Evolutionary conservation across 1,140 invertebrate genomes (phyloP), one percentile per base, ranked within the genome.

Genomic region (Eufriesea mexicana): DNA sequence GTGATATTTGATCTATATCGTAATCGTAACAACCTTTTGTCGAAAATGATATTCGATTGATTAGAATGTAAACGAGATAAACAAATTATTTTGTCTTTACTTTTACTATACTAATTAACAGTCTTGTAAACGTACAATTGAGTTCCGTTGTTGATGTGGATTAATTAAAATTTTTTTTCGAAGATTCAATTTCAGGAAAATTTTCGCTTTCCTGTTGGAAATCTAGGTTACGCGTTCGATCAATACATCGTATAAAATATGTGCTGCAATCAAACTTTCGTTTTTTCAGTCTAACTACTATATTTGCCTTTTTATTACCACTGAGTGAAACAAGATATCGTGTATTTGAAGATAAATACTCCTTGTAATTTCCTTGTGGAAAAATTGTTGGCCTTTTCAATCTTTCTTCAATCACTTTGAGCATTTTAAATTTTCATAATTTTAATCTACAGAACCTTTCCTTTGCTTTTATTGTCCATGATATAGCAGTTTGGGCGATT

Each of bases 171-270:
- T 51, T 64, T 80, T 64, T 75, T 81, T 66, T 49, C n/a, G 49
- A 7, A 23, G 55, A 75, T 66, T 23, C 42, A 67, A 81, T 57
- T 25, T 16, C 45, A 20, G 5, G 18, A 55, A 66, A 76, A 72
- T 67, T 81, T 57, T 42, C 12, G 42, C 72, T 66, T 76, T 55
- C 73, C 54, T 47, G n/a, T 66, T 67, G 8, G 51, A 45, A 57
- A 81, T 81, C 59, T 81, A 25, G 79, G 79, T 81, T 75, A 75
- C 72, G 42, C 25, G 61, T 64, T 57, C 61, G 72, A 81, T 81
- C 79, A 57, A 81, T 81, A 76, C 79, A 20, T 10, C 61, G 45
- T 45, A 81, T 76, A 55, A 81, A 81, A 81, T 74, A 73, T 54
- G 71, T 42, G 25, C 42, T 16, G n/a, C 35, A 66, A 75, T 74